Conservation (phyloP, 2,797 vertebrate species). For the Dendrocincla fuliginosa region DNA sequence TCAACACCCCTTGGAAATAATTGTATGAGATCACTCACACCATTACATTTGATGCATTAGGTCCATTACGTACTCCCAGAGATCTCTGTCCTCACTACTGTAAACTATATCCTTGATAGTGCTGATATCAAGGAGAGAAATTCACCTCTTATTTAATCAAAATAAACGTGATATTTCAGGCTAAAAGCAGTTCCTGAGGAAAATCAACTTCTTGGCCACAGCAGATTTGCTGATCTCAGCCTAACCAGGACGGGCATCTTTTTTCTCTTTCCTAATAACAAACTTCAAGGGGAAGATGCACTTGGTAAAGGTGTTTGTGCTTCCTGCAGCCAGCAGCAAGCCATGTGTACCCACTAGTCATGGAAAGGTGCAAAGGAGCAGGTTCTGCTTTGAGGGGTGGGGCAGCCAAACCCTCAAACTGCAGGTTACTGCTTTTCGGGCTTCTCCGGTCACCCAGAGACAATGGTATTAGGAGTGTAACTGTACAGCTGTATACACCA, state of each 20-base stretch:
- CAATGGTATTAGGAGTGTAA: neutral
- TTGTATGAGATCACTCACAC: conserved; percentile 57
- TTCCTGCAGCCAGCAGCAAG: neutral
- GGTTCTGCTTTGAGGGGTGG: neutral
- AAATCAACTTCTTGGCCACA: conserved; percentile 21
- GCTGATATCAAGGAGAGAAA: conserved; percentile 22
- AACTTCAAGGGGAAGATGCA: neutral
- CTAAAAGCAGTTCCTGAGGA: conserved; percentile 26
- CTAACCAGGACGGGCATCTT: neutral
- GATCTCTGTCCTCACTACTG: conserved; percentile 35
- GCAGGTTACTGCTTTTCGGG: neutral
- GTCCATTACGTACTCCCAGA: conserved; percentile 48
- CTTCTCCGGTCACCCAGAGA: neutral
- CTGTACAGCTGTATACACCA: neutral
- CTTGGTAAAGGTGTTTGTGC: neutral
- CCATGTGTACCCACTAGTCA: neutral
- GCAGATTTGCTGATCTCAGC: conserved; percentile 31
- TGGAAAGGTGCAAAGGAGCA: neutral
- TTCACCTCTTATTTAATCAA: conserved; percentile 56
- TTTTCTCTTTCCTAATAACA: neutral
- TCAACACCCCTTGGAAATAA: conserved; percentile 55
- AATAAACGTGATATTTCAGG: conserved; percentile 39
- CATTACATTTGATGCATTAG: conserved; percentile 54
- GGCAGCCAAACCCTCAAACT: neutral
- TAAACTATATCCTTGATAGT: conserved; percentile 16